phyloP scores from a whole-genome alignment of 2,797 vertebrate species.

The Mormyrops boulengeri region DNA sequence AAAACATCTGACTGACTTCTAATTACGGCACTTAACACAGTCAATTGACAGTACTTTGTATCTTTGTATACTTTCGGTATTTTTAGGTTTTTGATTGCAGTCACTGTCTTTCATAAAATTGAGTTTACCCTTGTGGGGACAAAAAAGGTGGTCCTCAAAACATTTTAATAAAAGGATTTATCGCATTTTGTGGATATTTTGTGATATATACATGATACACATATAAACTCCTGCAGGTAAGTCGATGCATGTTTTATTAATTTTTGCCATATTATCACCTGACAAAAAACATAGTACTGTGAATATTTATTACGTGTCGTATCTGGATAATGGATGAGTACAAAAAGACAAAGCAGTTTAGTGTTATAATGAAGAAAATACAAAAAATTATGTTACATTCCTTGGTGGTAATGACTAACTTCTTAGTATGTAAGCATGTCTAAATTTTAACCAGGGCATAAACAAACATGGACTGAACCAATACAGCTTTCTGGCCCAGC shows the following conservation, averaged over 20 bases:
- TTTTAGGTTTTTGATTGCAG: background rate
- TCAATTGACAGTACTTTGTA: background rate
- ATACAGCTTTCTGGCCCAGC: conserved; percentile 38
- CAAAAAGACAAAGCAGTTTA: background rate
- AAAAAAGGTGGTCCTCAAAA: background rate
- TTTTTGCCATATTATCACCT: background rate
- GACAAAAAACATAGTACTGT: background rate
- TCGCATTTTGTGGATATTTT: background rate
- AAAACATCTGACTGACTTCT: background rate
- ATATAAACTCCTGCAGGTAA: background rate
- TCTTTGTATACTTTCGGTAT: background rate
- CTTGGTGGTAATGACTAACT: background rate
- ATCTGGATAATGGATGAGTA: background rate
- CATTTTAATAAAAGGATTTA: background rate
- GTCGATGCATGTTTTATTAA: background rate
- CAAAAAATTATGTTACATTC: conserved; percentile 16
- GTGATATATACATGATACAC: background rate
- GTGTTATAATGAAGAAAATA: conserved; percentile 1
- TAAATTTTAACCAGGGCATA: conserved; percentile 62
- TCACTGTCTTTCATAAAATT: background rate
- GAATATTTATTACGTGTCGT: background rate
- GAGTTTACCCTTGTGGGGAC: background rate
- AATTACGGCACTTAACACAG: background rate
- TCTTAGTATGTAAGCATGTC: conserved; percentile 4
- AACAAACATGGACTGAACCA: conserved; percentile 52